Conservation (phyloP, 2,797 vertebrate genomes). For the Champsocephalus gunnari region DNA sequence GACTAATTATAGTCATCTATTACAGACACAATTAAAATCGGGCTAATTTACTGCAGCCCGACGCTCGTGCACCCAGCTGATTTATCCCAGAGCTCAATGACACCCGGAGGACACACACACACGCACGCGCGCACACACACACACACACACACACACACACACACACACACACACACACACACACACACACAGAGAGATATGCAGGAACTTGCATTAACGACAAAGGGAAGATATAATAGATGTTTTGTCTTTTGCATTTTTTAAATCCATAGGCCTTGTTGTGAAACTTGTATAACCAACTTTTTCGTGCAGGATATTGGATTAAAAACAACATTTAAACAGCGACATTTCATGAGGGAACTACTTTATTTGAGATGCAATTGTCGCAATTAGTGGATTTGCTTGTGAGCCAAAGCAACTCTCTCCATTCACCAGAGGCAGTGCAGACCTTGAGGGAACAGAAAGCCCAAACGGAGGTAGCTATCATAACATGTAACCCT, state of each 20-base stretch:
- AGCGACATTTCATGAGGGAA: neutral
- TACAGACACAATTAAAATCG: constrained; percentile 85
- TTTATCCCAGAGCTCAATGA: constrained; percentile 83
- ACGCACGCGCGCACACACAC: constrained; percentile 19
- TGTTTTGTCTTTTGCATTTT: constrained; percentile 6
- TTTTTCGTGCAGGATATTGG: constrained; percentile 2
- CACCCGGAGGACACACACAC: constrained; percentile 78
- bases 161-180: constrained; percentile 27
- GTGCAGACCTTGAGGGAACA: neutral
- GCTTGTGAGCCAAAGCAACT: neutral
- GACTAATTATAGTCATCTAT: constrained; percentile 85
- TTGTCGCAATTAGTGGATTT: neutral
- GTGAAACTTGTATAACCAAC: neutral
- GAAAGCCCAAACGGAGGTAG: neutral
- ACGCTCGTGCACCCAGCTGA: constrained; percentile 79
- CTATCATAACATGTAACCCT: neutral
- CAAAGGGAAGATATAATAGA: neutral
- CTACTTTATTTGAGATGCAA: neutral
- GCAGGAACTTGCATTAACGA: constrained; percentile 20
- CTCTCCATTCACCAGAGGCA: neutral
- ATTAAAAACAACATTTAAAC: neutral
- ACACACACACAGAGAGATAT: constrained; percentile 29
- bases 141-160: constrained; percentile 55
- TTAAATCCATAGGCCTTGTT: neutral
- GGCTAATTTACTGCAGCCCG: constrained; percentile 82